phyloP scores from a whole-genome alignment of 2,888 invertebrate species.

The Lepidocyrtinus sp. region DNA sequence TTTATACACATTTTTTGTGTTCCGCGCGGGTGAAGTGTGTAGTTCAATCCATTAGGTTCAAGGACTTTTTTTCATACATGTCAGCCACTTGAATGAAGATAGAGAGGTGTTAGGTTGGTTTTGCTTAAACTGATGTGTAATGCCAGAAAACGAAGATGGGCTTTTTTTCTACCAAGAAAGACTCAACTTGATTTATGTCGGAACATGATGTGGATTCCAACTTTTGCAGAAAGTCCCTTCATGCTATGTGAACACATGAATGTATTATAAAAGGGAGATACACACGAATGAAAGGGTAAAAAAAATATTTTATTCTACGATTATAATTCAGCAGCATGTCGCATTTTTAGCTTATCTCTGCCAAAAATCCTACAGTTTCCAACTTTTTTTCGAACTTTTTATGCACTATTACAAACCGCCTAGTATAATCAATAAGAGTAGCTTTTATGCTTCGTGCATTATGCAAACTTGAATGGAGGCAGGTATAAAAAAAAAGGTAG shows the following conservation, averaged over 20 bases:
- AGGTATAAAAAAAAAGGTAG: no score
- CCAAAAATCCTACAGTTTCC: conserved; percentile 40
- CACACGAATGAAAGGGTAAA: not conserved
- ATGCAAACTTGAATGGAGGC: not conserved
- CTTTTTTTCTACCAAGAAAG: conserved; percentile 53
- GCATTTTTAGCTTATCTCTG: conserved; percentile 51
- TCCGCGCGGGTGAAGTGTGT: conserved; percentile 20
- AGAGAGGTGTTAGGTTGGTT: conserved; percentile 57
- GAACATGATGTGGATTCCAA: conserved; percentile 59
- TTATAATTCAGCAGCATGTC: conserved; percentile 50
- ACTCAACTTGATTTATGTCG: conserved; percentile 59
- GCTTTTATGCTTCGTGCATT: no score
- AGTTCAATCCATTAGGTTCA: conserved; percentile 60
- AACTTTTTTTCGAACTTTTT: conserved; percentile 21
- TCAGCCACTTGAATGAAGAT: conserved; percentile 58
- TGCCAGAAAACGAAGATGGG: conserved; percentile 56
- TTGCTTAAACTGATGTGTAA: conserved; percentile 55
- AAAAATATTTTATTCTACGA: conserved; percentile 6
- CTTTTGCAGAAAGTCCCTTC: conserved; percentile 52
- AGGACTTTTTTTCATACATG: conserved; percentile 55
- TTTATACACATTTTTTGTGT: not conserved
- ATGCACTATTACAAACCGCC: not conserved
- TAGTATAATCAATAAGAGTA: no score
- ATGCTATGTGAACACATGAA: conserved; percentile 60
- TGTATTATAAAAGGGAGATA: conserved; percentile 49